phyloP scores from a whole-genome alignment of 2,113 vertebrate species.

The Ceratotherium simum region DNA sequence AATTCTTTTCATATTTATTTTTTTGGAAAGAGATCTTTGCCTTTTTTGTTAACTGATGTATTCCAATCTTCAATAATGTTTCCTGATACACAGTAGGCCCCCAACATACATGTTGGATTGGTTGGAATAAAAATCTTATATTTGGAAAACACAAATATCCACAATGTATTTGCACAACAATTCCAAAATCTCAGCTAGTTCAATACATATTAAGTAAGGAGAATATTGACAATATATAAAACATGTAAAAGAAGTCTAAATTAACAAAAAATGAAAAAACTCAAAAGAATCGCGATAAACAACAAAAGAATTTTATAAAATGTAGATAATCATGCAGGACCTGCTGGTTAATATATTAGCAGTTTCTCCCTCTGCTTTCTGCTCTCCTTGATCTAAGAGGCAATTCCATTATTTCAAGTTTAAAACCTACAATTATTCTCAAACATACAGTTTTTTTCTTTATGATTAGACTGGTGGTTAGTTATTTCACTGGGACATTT shows the following conservation, averaged over 20 bases:
- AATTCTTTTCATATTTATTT: conserved; percentile 26
- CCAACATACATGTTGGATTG: neutral
- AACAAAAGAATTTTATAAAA: neutral
- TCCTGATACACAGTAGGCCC: neutral
- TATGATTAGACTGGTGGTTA: neutral
- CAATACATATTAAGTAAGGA: neutral
- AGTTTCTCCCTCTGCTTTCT: neutral
- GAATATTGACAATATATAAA: neutral
- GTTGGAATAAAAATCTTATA: neutral
- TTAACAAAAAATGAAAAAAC: neutral
- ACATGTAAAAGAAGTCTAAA: neutral
- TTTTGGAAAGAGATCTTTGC: neutral
- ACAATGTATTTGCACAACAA: neutral
- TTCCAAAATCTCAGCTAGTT: neutral
- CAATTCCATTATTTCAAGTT: neutral
- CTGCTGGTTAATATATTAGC: neutral
- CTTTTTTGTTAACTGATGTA: neutral
- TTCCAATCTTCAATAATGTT: neutral
- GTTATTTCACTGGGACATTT: neutral
- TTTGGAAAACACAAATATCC: neutral
- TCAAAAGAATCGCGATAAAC: neutral
- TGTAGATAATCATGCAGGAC: neutral
- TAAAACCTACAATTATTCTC: conserved; percentile 4
- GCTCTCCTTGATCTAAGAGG: neutral
- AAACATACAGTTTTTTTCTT: neutral